Evolutionary conservation across 2,888 invertebrate genomes (phyloP).

Genomic region (Tigriopus californicus): DNA sequence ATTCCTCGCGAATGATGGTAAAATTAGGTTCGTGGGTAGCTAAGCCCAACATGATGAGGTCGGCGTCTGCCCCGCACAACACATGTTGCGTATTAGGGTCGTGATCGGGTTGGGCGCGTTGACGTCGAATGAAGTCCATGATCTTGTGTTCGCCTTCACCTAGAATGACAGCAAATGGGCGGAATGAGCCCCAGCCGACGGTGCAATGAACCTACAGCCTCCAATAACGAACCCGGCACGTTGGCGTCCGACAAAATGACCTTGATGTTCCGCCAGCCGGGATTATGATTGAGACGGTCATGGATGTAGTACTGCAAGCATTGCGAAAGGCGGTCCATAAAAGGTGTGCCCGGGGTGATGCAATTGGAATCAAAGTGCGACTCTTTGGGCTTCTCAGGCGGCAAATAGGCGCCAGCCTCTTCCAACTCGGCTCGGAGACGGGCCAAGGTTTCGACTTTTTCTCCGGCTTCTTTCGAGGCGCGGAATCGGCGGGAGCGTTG

Average conservation of each 20-base stretch:
- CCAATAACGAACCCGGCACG: conserved; percentile 58
- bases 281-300: conserved; percentile 72
- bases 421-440: conserved; percentile 55
- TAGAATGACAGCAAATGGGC: background rate
- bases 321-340: conserved; percentile 35
- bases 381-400: conserved; percentile 69
- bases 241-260: conserved; percentile 93
- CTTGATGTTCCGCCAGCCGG: conserved; percentile 84
- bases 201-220: too few relatives aligned
- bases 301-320: conserved; percentile 67
- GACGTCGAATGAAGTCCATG: conserved; percentile 92
- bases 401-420: conserved; percentile 32
- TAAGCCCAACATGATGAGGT: conserved; percentile 91
- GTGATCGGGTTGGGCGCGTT: conserved; percentile 80
- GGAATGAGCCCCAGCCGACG: too few relatives aligned
- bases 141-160: conserved; percentile 92
- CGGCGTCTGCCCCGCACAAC: conserved; percentile 93
- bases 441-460: conserved; percentile 68
- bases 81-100: conserved; percentile 96
- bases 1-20: conserved; percentile 95
- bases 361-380: conserved; percentile 98
- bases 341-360: conserved; percentile 56
- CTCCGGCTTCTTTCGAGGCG: conserved; percentile 79
- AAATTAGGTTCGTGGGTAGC: conserved; percentile 98
- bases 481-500: conserved; percentile 90